Conservation (phyloP, 2,797 vertebrate genomes). For the Hozukius guyotensis region DNA sequence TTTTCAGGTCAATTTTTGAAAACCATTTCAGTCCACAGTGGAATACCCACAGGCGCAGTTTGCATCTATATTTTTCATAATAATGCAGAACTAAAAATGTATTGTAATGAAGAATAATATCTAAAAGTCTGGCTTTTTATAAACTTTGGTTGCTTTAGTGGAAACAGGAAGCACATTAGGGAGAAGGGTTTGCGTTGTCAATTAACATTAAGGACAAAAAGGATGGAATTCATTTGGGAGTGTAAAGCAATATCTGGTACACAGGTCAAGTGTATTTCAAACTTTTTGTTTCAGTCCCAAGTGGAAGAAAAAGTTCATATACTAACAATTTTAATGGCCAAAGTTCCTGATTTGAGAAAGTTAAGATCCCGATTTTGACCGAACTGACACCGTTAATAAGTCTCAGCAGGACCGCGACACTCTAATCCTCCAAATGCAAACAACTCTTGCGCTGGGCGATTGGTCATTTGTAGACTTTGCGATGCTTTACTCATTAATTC, state of each 20-base stretch:
- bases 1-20: too few species aligned
- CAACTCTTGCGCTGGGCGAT: conserved; percentile 10
- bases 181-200: not conserved
- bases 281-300: conserved; percentile 1
- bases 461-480: conserved; percentile 31
- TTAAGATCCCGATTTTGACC: conserved; percentile 17
- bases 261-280: not conserved
- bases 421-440: conserved; percentile 27
- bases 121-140: not conserved
- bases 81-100: too few species aligned
- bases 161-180: not conserved
- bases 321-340: conserved; percentile 27
- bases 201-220: not conserved
- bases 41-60: too few species aligned
- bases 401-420: conserved; percentile 25
- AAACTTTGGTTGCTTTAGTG: not conserved
- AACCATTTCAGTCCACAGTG: not conserved
- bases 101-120: not conserved
- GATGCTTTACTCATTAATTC: conserved; percentile 58
- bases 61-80: too few species aligned
- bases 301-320: not conserved
- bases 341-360: conserved; percentile 44
- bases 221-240: not conserved
- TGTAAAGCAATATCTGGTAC: not conserved
- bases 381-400: conserved; percentile 43